phyloP scores from a whole-genome alignment of 2,888 invertebrate species.

The Rhingia campestris region DNA sequence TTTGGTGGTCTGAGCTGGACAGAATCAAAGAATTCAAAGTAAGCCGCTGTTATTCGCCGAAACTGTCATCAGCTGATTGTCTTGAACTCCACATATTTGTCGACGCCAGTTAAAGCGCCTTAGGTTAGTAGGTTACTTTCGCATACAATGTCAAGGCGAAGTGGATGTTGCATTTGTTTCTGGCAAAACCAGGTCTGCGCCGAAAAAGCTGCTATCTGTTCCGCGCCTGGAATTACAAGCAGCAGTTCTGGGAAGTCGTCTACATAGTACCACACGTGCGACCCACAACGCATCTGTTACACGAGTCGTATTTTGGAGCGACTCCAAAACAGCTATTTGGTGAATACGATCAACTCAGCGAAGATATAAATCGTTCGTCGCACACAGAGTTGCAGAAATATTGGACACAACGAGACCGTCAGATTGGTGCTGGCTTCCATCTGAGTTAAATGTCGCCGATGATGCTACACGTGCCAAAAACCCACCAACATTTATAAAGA shows the following conservation, averaged over 20 bases:
- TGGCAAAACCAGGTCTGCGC: no score
- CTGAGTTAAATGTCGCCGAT: not conserved
- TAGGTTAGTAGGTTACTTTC: no score
- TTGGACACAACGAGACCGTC: not conserved
- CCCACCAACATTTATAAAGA: not conserved
- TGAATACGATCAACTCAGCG: not conserved
- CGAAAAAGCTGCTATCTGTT: not conserved
- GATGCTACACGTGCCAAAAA: not conserved
- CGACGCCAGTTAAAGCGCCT: no score
- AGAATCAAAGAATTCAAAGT: not conserved
- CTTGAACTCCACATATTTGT: no score
- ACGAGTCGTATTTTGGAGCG: not conserved
- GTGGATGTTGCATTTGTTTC: no score
- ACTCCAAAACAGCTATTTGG: not conserved
- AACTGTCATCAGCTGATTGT: not conserved
- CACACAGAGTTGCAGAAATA: not conserved
- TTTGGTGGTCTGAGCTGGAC: conserved; percentile 22
- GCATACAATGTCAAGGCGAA: no score
- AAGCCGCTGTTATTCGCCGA: conserved; percentile 21
- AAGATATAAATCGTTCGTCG: no score
- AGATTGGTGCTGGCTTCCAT: not conserved
- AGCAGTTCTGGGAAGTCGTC: not conserved
- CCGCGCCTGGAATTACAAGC: not conserved
- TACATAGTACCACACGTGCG: no score
- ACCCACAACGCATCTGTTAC: no score